These are phyloP conservation scores for Calephelis nemesis DNA, from an alignment of 1,140 invertebrate species.

Conservation along the genomic window DNA sequence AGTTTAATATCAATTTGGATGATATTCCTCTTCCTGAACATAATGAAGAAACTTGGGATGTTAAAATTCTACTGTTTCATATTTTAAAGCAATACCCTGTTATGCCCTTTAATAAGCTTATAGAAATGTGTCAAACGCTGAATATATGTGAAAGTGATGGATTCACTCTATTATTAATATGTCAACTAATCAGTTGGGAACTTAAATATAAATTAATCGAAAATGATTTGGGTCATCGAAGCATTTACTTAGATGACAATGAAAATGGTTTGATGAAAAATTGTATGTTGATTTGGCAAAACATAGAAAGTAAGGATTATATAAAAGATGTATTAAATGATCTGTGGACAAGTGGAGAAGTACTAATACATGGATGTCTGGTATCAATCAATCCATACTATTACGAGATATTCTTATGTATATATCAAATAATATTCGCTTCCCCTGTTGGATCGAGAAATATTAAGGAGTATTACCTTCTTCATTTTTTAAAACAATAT, in stretches of 20 bases:
- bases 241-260: slow-evolving; percentile 50
- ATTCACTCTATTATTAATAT: slow-evolving; percentile 69
- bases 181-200: slow-evolving; percentile 67
- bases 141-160: slow-evolving; percentile 65
- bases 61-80: slow-evolving; percentile 63
- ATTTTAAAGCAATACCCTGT: slow-evolving; percentile 58
- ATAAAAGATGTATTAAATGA: slow-evolving; percentile 64
- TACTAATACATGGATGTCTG: slow-evolving; percentile 63
- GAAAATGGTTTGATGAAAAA: slow-evolving; percentile 48
- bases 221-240: slow-evolving; percentile 53
- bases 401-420: slow-evolving; percentile 74
- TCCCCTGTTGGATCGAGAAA: slow-evolving; percentile 44
- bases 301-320: slow-evolving; percentile 63
- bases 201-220: slow-evolving; percentile 60
- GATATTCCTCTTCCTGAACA: slow-evolving; percentile 62
- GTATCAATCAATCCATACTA: slow-evolving; percentile 74
- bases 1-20: slow-evolving; percentile 66
- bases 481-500: slow-evolving; percentile 73
- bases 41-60: slow-evolving; percentile 70
- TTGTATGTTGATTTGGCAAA: slow-evolving; percentile 65
- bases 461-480: slow-evolving; percentile 67
- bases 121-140: slow-evolving; percentile 63
- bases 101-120: slow-evolving; percentile 49
- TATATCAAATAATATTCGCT: slow-evolving; percentile 60
- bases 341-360: slow-evolving; percentile 75